Evolutionary conservation across 2,113 vertebrate genomes (phyloP).

Genomic region (Gorsachius goisagi): DNA sequence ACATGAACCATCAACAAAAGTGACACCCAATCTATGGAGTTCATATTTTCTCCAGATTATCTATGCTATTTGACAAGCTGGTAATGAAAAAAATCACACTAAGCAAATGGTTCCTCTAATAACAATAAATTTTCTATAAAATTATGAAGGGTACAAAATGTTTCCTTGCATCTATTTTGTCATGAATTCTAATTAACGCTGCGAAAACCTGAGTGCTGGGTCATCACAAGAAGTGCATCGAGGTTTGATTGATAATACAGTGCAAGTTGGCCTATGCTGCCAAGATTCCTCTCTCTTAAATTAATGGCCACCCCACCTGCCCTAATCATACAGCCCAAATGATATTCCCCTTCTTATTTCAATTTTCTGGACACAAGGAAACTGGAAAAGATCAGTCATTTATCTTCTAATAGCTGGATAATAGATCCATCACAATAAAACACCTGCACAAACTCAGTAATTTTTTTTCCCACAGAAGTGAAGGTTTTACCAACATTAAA

Average conservation of each 20-base stretch:
- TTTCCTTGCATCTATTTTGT: conserved; percentile 99
- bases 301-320: conserved; percentile 92
- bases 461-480: conserved; percentile 67
- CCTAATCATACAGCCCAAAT: conserved; percentile 91
- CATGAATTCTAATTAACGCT: conserved; percentile 98
- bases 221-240: conserved; percentile 91
- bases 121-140: conserved; percentile 99
- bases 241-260: conserved; percentile 91
- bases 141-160: conserved; percentile 96
- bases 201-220: conserved; percentile 90
- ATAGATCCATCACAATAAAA: conserved; percentile 99
- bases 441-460: conserved; percentile 86
- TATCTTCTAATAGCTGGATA: conserved; percentile 99
- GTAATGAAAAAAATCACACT: conserved; percentile 99
- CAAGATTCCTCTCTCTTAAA: conserved; percentile 84
- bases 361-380: conserved; percentile 91
- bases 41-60: conserved; percentile 93
- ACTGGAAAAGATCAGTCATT: conserved; percentile 96
- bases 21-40: conserved; percentile 94
- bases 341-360: conserved; percentile 94
- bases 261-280: conserved; percentile 82
- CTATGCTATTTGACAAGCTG: conserved; percentile 95
- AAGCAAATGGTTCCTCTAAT: conserved; percentile 99
- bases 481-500: conserved; percentile 71
- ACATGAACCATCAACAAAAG: conserved; percentile 97